Evolutionary conservation across 2,797 vertebrate genomes (phyloP).

Genomic region (Caiman crocodilus): DNA sequence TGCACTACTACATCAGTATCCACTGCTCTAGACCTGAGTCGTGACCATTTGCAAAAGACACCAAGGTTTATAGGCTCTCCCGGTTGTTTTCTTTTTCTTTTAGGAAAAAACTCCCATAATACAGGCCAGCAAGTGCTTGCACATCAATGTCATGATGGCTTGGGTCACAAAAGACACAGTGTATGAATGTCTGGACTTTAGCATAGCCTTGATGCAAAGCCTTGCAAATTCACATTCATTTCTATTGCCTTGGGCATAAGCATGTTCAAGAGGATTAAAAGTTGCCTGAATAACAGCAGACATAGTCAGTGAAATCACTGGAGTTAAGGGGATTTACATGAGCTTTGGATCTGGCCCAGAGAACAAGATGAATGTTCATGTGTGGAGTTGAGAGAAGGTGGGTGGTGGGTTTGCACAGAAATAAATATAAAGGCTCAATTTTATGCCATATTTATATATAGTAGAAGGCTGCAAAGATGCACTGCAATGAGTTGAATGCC

Average conservation of each 20-base stretch:
- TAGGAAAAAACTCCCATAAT: accelerated
- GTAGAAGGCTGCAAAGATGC: conserved; percentile 42
- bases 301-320: not conserved
- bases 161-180: not conserved
- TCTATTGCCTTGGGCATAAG: not conserved
- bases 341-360: conserved; percentile 16
- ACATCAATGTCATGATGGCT: not conserved
- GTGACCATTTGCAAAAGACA: not conserved
- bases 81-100: not conserved
- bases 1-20: accelerated
- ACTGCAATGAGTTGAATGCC: conserved; percentile 39
- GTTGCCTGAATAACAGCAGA: not conserved
- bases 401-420: conserved; percentile 34
- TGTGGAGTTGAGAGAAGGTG: not conserved
- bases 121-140: not conserved
- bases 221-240: not conserved
- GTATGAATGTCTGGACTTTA: not conserved
- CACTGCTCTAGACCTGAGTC: not conserved
- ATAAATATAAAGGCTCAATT: conserved; percentile 43
- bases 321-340: not conserved
- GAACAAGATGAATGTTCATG: not conserved
- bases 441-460: not conserved
- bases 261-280: not conserved
- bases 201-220: not conserved
- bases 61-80: accelerated